Percentiles rank a stretch among this genome's conserved stretches.
phyloP scores from a whole-genome alignment of 2,797 vertebrate genomes.

The Cercopithecus mitis region DNA sequence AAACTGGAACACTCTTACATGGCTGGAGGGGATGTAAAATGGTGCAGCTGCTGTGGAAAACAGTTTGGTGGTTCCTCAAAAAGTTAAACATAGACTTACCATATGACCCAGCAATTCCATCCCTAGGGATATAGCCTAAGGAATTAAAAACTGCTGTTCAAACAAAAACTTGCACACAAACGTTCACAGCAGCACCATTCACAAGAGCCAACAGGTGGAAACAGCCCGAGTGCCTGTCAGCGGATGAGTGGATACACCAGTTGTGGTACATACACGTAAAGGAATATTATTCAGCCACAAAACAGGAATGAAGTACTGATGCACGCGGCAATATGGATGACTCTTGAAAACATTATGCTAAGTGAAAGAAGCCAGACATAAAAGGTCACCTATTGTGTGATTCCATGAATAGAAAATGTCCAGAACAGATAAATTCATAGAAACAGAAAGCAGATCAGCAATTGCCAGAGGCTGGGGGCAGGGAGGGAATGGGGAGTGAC shows the following conservation, averaged over 20 bases:
- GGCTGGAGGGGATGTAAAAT: not conserved
- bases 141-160: not conserved
- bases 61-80: not conserved
- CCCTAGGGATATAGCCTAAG: not conserved
- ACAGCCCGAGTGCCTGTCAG: not conserved
- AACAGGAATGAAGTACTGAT: not conserved
- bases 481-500: not conserved
- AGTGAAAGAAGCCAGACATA: not conserved
- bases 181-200: not conserved
- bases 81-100: not conserved
- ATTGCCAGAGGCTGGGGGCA: not conserved
- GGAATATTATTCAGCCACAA: not conserved
- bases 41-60: not conserved
- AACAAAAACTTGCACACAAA: not conserved
- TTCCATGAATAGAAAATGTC: not conserved
- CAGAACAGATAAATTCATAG: not conserved
- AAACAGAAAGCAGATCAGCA: not conserved
- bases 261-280: rapidly evolving
- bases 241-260: not conserved
- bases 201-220: not conserved
- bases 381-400: no score
- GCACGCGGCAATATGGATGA: not conserved
- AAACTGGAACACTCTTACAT: rapidly evolving
- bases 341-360: not conserved
- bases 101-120: not conserved